A percentile compares a stretch with the other conserved stretches of the same genome.
These are phyloP conservation scores for Patagioenas fasciata DNA, from an alignment of 2,113 vertebrate species.

Conservation along the genomic window DNA sequence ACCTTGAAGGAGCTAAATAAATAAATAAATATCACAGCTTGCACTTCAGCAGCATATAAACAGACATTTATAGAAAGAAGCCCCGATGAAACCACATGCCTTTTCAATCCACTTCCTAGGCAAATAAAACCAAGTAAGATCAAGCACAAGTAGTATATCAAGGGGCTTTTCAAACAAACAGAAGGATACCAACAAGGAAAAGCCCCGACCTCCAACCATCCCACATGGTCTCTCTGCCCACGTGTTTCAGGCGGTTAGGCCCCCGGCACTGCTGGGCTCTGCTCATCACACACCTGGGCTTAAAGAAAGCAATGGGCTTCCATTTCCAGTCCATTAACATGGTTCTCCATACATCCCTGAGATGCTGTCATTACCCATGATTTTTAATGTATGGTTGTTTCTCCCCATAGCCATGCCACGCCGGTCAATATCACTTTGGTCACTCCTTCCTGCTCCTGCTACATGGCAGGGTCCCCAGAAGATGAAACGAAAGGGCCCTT, in stretches of 20 bases:
- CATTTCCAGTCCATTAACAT: neutral
- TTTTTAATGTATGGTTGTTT: neutral
- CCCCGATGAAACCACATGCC: conserved; percentile 27
- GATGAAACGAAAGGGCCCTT: neutral
- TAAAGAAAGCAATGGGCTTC: neutral
- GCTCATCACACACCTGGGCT: fast-evolving
- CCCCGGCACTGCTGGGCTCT: neutral
- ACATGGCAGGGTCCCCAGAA: neutral
- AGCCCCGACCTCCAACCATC: neutral
- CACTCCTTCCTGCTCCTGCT: neutral
- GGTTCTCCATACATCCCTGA: neutral
- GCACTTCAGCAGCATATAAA: conserved; percentile 3
- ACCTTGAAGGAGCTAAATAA: conserved; percentile 38
- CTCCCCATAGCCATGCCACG: neutral
- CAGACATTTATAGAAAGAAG: conserved; percentile 32
- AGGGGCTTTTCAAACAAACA: conserved; percentile 26
- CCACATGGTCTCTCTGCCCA: fast-evolving
- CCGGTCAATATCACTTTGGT: neutral
- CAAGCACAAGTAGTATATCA: neutral
- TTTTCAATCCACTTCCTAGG: conserved; percentile 45
- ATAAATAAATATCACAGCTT: conserved; percentile 15
- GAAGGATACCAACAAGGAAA: neutral
- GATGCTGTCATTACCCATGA: fast-evolving
- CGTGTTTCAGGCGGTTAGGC: neutral
- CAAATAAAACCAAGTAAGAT: conserved; percentile 14